Conservation (phyloP, 1,140 invertebrate genomes). For the Papilio polyxenes region DNA sequence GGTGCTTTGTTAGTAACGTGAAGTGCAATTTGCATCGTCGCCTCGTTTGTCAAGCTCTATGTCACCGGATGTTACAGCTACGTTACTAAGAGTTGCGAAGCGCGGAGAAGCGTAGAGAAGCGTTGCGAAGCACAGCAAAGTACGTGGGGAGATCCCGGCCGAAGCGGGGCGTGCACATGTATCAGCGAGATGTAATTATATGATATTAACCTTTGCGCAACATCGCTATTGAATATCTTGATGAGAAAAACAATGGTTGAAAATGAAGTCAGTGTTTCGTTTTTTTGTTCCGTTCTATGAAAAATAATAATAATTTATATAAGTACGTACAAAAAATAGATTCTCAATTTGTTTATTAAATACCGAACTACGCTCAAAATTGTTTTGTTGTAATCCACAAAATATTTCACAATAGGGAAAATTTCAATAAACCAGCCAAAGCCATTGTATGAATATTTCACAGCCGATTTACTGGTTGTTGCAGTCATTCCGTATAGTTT, state of each 20-base stretch:
- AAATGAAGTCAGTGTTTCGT: background rate
- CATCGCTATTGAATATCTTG: background rate
- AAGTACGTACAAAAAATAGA: too few species aligned
- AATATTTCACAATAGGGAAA: background rate
- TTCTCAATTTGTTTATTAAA: too few species aligned
- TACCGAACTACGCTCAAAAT: background rate
- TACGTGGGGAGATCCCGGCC: background rate
- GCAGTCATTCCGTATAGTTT: background rate
- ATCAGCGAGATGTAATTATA: background rate
- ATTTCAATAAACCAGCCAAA: background rate
- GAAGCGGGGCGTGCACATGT: background rate
- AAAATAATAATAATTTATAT: too few species aligned
- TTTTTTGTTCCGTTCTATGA: background rate
- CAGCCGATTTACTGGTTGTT: slow-evolving; percentile 8
- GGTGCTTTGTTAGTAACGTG: background rate
- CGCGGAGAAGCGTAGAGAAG: background rate
- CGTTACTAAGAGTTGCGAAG: background rate
- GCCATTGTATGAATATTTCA: slow-evolving; percentile 16
- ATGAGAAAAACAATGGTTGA: background rate
- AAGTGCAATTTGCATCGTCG: background rate
- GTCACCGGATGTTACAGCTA: background rate
- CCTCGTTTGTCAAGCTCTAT: background rate
- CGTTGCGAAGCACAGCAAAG: background rate
- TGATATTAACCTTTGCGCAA: background rate
- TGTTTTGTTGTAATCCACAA: background rate